Percentiles rank a stretch among this genome's conserved stretches.
These are phyloP conservation scores for Allophyes oxyacanthae DNA, from an alignment of 2,888 invertebrate genomes.

Conservation along the genomic window DNA sequence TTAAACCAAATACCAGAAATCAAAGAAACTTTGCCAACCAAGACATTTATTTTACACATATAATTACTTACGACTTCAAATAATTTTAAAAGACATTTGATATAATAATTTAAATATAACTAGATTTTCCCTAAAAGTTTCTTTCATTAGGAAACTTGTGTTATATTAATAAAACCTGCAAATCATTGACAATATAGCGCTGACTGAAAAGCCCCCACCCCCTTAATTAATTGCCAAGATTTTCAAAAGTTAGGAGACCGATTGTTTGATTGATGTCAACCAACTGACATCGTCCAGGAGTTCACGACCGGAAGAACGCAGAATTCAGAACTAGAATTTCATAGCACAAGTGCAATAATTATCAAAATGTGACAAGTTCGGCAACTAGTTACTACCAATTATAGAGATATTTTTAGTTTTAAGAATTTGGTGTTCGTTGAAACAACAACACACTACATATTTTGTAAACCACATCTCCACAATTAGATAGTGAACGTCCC, in stretches of 20 bases:
- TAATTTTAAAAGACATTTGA: constrained; percentile 34
- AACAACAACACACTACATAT: neutral
- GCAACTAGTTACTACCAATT: neutral
- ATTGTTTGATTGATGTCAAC: neutral
- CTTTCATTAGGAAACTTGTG: constrained; percentile 7
- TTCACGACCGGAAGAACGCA: constrained; percentile 5
- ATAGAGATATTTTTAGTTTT: neutral
- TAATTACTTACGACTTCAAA: constrained; percentile 22
- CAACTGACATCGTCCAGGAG: neutral
- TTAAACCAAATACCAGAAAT: no score
- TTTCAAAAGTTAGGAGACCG: neutral
- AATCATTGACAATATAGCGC: neutral
- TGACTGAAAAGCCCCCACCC: neutral
- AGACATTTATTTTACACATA: constrained; percentile 43
- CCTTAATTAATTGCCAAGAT: neutral
- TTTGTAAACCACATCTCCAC: constrained; percentile 7
- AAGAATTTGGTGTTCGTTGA: constrained; percentile 5
- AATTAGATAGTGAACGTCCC: neutral
- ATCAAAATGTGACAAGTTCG: neutral
- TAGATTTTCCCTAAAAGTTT: constrained; percentile 12
- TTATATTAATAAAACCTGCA: constrained; percentile 1
- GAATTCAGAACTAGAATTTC: constrained; percentile 10
- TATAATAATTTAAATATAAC: constrained; percentile 14
- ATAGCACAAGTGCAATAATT: neutral
- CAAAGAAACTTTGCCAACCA: constrained; percentile 37